Evolutionary conservation across 1,140 invertebrate species (phyloP).

Genomic region (Platorchestia sp.): DNA sequence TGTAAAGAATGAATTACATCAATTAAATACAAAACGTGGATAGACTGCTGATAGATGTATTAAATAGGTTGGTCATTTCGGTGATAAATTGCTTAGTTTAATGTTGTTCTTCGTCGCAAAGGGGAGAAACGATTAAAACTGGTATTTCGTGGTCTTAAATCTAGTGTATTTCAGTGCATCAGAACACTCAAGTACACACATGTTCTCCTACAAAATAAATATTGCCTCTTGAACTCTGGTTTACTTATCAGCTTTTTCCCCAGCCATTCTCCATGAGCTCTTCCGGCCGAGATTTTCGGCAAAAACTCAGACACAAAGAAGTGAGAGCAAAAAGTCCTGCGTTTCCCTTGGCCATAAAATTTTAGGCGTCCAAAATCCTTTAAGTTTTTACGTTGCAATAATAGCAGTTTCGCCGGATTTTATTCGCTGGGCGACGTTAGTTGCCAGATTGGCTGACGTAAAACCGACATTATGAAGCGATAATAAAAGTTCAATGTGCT

Average conservation of each 20-base stretch:
- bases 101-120: neutral
- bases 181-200: neutral
- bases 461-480: conserved; percentile 3
- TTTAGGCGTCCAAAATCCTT: neutral
- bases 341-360: neutral
- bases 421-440: conserved; percentile 11
- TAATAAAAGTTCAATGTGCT: conserved; percentile 6
- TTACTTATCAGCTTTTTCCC: neutral
- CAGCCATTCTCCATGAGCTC: neutral
- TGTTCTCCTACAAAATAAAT: neutral
- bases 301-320: neutral
- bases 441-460: conserved; percentile 10
- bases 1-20: too few species aligned
- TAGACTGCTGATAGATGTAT: too few species aligned
- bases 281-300: neutral
- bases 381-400: conserved; percentile 25
- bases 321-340: neutral
- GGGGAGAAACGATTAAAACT: neutral
- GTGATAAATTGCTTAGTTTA: neutral
- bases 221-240: neutral
- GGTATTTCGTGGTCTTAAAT: neutral
- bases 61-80: neutral
- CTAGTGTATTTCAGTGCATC: neutral
- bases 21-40: too few species aligned
- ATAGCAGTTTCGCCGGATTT: neutral